Evolutionary conservation across 1,140 invertebrate genomes (phyloP).

Genomic region (Liolophura sinensis): DNA sequence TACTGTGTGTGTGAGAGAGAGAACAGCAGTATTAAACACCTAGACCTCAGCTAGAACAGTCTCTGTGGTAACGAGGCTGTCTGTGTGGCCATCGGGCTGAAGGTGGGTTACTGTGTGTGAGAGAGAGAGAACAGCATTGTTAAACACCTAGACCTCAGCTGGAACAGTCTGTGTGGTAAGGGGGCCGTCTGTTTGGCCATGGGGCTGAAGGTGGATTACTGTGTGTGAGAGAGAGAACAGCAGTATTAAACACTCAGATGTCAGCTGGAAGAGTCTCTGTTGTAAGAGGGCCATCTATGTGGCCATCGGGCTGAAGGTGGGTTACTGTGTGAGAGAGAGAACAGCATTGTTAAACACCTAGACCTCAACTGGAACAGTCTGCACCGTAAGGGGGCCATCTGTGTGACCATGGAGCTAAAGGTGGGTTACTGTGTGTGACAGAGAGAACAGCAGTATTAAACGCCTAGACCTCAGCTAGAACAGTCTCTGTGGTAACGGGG

Average conservation of each 20-base stretch:
- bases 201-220: conserved; percentile 50
- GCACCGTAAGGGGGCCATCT: conserved; percentile 51
- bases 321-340: conserved; percentile 37
- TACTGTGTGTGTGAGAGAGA: conserved; percentile 29
- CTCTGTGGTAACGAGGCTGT: conserved; percentile 53
- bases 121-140: conserved; percentile 54
- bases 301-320: conserved; percentile 55
- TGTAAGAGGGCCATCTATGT: conserved; percentile 53
- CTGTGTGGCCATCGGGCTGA: conserved; percentile 51
- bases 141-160: conserved; percentile 55
- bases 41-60: conserved; percentile 58
- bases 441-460: conserved; percentile 18
- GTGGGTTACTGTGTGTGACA: conserved; percentile 27
- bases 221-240: conserved; percentile 46
- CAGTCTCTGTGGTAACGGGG: conserved; percentile 38
- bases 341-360: conserved; percentile 50
- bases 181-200: conserved; percentile 52
- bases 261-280: conserved; percentile 57
- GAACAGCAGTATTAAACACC: conserved; percentile 50
- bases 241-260: conserved; percentile 51
- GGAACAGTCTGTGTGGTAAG: conserved; percentile 55
- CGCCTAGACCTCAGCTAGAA: conserved; percentile 53
- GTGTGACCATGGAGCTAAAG: conserved; percentile 54
- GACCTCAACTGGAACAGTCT: conserved; percentile 58
- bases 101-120: conserved; percentile 37